Evolutionary conservation across 2,113 vertebrate species (phyloP).

Genomic region (Acrocephalus kingi): DNA sequence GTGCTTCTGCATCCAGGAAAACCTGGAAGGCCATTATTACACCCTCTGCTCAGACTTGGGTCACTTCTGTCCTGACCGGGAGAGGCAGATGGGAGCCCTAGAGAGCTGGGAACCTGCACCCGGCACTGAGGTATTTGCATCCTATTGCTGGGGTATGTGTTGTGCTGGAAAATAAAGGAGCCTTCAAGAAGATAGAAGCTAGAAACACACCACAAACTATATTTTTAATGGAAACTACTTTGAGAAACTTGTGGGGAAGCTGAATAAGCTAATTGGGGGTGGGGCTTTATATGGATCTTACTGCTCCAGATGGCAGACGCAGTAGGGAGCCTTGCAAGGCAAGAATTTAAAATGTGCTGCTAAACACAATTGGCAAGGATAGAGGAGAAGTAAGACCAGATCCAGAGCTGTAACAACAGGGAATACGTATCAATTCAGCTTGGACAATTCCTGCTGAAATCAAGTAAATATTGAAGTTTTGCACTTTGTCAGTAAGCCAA

Average conservation of each 20-base stretch:
- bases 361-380: background rate
- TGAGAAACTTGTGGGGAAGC: background rate
- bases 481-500: constrained; percentile 21
- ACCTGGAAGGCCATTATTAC: background rate
- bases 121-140: background rate
- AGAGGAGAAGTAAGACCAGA: background rate
- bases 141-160: too few species aligned
- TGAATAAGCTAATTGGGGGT: background rate
- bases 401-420: background rate
- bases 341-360: background rate
- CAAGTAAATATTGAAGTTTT: background rate
- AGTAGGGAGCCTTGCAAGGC: background rate
- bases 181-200: background rate
- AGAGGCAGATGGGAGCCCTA: background rate
- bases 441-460: background rate
- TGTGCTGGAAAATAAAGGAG: background rate
- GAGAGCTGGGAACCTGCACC: fast-evolving
- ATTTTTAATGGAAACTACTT: background rate
- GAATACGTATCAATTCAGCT: background rate
- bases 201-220: background rate
- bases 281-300: background rate
- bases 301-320: fast-evolving
- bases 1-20: background rate
- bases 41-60: background rate
- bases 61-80: fast-evolving